These are phyloP conservation scores for Thecocarcelia acutangulata DNA, from an alignment of 2,888 invertebrate genomes.

Conservation along the genomic window DNA sequence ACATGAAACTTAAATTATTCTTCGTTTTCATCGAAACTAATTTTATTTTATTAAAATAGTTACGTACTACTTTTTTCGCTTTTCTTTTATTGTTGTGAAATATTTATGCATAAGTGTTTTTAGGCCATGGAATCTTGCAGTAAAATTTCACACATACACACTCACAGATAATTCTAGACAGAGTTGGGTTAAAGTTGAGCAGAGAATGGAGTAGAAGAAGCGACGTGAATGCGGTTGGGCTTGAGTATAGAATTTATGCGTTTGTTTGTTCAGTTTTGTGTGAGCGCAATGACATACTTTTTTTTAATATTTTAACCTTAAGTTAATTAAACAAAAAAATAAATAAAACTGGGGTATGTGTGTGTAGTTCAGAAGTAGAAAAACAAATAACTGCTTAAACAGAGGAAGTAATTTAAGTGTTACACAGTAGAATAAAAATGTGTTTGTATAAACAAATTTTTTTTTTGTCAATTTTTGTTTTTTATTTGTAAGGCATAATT, in stretches of 20 bases:
- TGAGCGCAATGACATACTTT: conserved; percentile 63
- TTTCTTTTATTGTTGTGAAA: conserved; percentile 41
- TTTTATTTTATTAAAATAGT: conserved; percentile 53
- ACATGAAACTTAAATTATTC: conserved; percentile 9
- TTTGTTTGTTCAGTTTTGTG: conserved; percentile 50
- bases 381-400: conserved; percentile 16
- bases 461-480: background rate
- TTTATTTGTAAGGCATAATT: background rate
- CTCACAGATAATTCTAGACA: conserved; percentile 28
- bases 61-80: conserved; percentile 4
- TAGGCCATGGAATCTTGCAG: conserved; percentile 63
- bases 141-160: conserved; percentile 34
- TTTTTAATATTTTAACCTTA: conserved; percentile 54
- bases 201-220: conserved; percentile 8
- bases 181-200: conserved; percentile 38
- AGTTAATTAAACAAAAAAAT: conserved; percentile 55
- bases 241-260: conserved; percentile 32
- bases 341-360: conserved; percentile 22
- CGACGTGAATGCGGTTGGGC: conserved; percentile 8
- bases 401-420: conserved; percentile 43
- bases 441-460: conserved; percentile 37
- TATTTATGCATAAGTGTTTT: conserved; percentile 56
- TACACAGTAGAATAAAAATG: conserved; percentile 6
- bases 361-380: background rate
- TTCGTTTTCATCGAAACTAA: conserved; percentile 45